phyloP scores from a whole-genome alignment of 2,797 vertebrate species.

The Rhinoraja longicauda region DNA sequence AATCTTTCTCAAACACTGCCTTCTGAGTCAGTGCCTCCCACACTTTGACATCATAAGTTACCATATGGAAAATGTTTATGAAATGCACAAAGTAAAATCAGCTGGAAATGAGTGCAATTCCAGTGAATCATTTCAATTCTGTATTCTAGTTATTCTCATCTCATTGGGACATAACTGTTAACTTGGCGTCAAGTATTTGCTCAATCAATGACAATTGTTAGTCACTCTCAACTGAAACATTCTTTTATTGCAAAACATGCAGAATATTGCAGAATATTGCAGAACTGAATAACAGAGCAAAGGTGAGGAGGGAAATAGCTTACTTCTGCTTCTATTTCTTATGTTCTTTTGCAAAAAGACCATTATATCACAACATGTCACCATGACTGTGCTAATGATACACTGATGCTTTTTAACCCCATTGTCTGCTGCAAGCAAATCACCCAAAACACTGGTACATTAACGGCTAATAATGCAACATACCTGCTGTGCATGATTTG shows the following conservation, averaged over 20 bases:
- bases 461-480: slow-evolving; percentile 36
- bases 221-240: background rate
- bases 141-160: background rate
- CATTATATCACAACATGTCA: background rate
- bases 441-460: background rate
- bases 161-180: background rate
- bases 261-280: too few relatives aligned
- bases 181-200: background rate
- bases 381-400: background rate
- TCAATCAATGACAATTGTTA: background rate
- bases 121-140: background rate
- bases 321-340: too few relatives aligned
- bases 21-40: background rate
- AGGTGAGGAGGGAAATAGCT: background rate
- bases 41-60: background rate
- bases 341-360: too few relatives aligned
- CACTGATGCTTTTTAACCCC: background rate
- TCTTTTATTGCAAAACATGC: background rate
- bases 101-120: background rate
- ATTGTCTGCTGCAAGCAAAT: background rate
- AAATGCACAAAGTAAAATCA: background rate
- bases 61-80: background rate
- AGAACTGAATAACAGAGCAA: background rate
- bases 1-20: background rate
- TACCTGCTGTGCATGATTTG: slow-evolving; percentile 54